These are phyloP conservation scores for Sitta europaea DNA, from an alignment of 2,113 vertebrate species.

Conservation along the genomic window DNA sequence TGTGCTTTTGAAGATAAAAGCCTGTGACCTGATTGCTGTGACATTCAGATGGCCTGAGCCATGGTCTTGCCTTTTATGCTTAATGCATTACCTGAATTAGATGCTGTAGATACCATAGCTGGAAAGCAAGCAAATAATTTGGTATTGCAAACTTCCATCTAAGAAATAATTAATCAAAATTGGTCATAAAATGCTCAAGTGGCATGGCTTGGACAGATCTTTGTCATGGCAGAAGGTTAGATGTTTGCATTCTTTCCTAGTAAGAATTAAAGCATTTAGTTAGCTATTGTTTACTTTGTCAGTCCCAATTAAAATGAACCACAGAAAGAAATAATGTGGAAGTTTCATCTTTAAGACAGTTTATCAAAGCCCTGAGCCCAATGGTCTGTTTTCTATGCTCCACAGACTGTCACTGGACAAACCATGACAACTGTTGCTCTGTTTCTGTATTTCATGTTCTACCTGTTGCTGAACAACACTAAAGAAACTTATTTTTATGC, in stretches of 20 bases:
- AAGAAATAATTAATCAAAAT: slow-evolving; percentile 57
- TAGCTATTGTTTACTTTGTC: neutral
- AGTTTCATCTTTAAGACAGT: neutral
- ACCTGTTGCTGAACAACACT: neutral
- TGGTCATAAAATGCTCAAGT: neutral
- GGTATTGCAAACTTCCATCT: neutral
- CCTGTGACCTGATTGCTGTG: slow-evolving; percentile 38
- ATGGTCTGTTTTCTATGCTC: neutral
- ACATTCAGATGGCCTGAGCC: slow-evolving; percentile 21
- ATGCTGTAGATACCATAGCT: slow-evolving; percentile 19
- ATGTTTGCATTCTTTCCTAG: neutral
- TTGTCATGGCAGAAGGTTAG: neutral
- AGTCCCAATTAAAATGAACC: neutral
- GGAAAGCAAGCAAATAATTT: slow-evolving; percentile 9
- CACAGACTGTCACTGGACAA: neutral
- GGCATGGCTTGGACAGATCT: slow-evolving; percentile 1
- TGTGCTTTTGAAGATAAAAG: slow-evolving; percentile 57
- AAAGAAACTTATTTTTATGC: neutral
- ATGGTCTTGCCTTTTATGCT: neutral
- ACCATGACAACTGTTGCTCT: neutral
- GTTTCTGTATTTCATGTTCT: neutral
- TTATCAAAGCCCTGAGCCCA: neutral
- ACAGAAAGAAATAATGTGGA: neutral
- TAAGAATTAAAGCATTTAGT: neutral
- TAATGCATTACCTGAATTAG: slow-evolving; percentile 45